Percentiles rank a stretch among this genome's conserved stretches.
Conservation (phyloP, 2,888 invertebrate genomes). For the Ptychoptera contaminata region DNA sequence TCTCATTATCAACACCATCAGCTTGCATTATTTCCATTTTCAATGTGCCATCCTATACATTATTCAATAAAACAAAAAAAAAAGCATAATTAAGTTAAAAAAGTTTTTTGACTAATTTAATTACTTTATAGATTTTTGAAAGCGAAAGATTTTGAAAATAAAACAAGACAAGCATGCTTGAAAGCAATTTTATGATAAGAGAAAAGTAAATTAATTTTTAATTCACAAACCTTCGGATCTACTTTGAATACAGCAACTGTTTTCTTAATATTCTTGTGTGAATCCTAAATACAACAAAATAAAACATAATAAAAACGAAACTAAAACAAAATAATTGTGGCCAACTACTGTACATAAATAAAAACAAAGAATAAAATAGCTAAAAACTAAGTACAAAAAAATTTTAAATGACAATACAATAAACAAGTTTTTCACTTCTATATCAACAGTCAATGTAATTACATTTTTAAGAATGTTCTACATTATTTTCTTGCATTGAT, state of each 20-base stretch:
- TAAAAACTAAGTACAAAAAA: too few relatives aligned
- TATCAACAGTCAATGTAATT: too few relatives aligned
- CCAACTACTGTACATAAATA: neutral
- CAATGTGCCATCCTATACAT: constrained; percentile 13
- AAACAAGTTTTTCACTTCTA: too few relatives aligned
- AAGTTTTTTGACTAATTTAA: neutral
- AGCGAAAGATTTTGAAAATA: neutral
- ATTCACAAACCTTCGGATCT: constrained; percentile 28
- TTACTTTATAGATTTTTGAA: neutral
- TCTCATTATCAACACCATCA: constrained; percentile 10
- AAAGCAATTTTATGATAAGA: neutral
- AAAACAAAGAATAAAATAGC: too few relatives aligned
- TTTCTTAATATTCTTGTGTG: constrained; percentile 34
- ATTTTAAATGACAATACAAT: too few relatives aligned
- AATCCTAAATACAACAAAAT: constrained; percentile 19
- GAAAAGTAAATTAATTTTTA: neutral
- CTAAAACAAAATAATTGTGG: neutral
- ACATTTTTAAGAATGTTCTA: too few relatives aligned
- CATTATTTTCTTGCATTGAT: too few relatives aligned
- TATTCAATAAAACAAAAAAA: neutral
- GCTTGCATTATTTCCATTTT: constrained; percentile 12
- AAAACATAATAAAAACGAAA: constrained; percentile 11
- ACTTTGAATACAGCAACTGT: constrained; percentile 39
- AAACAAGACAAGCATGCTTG: neutral
- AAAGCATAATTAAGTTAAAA: neutral